Conservation (phyloP, 2,797 vertebrate genomes). For the Chelmon rostratus region DNA sequence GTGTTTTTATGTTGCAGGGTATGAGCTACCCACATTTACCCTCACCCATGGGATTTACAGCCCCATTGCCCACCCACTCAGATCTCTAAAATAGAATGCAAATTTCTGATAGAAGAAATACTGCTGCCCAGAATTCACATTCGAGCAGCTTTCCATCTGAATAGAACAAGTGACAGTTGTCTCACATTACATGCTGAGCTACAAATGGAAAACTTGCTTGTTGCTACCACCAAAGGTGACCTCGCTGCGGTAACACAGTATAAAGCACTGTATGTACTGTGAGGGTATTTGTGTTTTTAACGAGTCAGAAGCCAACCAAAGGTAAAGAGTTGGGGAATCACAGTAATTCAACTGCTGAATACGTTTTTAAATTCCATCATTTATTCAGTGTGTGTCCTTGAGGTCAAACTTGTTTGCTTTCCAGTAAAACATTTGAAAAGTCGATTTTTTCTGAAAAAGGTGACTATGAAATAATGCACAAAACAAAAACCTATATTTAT, state of each 20-base stretch:
- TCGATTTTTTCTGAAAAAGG: no score
- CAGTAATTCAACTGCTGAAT: not conserved
- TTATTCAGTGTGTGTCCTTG: not conserved
- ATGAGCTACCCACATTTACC: not conserved
- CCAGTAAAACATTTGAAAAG: not conserved
- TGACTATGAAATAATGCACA: not conserved
- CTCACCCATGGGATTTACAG: not conserved
- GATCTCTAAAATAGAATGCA: conserved; percentile 23
- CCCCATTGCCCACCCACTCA: not conserved
- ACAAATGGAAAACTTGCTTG: not conserved
- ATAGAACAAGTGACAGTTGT: not conserved
- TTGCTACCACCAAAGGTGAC: not conserved
- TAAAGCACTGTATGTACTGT: not conserved
- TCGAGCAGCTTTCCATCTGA: not conserved
- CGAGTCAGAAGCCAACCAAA: not conserved
- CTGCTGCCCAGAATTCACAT: not conserved
- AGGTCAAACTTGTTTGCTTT: not conserved
- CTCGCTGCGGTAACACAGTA: not conserved
- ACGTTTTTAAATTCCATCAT: not conserved
- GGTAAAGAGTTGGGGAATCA: not conserved
- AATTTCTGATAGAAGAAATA: not conserved
- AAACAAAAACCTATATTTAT: not conserved
- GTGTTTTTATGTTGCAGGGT: not conserved
- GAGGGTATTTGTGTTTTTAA: not conserved
- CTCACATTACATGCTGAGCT: not conserved